These are phyloP conservation scores for Epizoanthus fatuus DNA, from an alignment of 92 coral and sea anemone genomes.

Conservation along the genomic window DNA sequence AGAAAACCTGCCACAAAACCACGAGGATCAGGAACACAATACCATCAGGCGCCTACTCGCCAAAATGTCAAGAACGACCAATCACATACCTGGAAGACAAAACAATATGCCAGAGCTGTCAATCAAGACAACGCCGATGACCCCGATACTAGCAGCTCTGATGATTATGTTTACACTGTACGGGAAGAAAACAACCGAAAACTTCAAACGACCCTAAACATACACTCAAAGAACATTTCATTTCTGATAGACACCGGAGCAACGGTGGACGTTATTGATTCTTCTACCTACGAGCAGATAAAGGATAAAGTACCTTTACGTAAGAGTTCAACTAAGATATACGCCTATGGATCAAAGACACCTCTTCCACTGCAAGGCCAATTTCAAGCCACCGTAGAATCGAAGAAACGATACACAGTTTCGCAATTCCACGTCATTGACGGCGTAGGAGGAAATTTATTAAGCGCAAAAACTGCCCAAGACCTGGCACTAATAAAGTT, in stretches of 20 bases:
- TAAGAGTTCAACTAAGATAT: not conserved
- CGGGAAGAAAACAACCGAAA: slow-evolving; percentile 17
- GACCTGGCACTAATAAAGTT: slow-evolving; percentile 39
- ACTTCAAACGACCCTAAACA: slow-evolving; percentile 12
- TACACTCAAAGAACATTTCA: slow-evolving; percentile 15
- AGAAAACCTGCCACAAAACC: not conserved
- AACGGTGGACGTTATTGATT: slow-evolving; percentile 45
- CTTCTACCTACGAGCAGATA: slow-evolving; percentile 28
- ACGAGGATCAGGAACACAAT: not conserved
- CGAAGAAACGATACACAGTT: slow-evolving; percentile 46
- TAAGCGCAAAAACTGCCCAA: slow-evolving; percentile 47
- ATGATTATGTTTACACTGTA: slow-evolving; percentile 21
- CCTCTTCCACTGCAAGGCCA: slow-evolving; percentile 39
- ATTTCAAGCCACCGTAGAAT: slow-evolving; percentile 40
- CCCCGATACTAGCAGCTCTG: slow-evolving; percentile 15
- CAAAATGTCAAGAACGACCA: not conserved
- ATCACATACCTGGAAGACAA: not conserved
- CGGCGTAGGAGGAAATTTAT: slow-evolving; percentile 39
- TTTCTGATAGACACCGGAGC: slow-evolving; percentile 44
- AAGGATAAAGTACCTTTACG: not conserved
- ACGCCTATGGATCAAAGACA: slow-evolving; percentile 29
- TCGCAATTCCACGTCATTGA: slow-evolving; percentile 48
- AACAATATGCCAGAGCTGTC: slow-evolving; percentile 19
- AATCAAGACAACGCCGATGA: not conserved
- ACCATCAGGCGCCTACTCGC: slow-evolving; percentile 4